phyloP scores from a whole-genome alignment of 2,797 vertebrate genomes.

The Toxotes lorentzi region DNA sequence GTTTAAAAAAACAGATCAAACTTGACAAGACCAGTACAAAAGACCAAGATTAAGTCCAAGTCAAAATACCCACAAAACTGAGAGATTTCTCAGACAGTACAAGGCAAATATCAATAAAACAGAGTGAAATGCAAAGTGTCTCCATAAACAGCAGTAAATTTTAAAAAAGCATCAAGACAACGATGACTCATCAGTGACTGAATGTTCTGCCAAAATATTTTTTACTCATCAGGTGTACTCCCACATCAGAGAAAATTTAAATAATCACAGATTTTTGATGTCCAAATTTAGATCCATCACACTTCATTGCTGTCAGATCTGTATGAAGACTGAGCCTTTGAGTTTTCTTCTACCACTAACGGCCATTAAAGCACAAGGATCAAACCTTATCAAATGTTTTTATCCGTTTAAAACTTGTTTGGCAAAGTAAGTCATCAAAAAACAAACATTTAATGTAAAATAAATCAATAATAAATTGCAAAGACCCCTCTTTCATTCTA shows the following conservation, averaged over 20 bases:
- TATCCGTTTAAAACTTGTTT: neutral
- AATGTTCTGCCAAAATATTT: conserved; percentile 19
- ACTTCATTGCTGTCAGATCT: conserved; percentile 27
- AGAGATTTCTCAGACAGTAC: neutral
- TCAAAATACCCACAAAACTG: neutral
- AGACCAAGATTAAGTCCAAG: no score
- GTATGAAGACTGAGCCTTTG: neutral
- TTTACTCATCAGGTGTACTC: conserved; percentile 30
- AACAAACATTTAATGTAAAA: neutral
- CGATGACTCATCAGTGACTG: conserved; percentile 43
- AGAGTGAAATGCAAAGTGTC: neutral
- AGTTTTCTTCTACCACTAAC: neutral
- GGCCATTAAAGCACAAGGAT: neutral
- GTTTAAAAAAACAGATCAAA: no score
- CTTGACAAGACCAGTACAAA: no score
- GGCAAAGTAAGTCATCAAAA: neutral
- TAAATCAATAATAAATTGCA: no score
- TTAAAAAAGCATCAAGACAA: conserved; percentile 23
- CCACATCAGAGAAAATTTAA: conserved; percentile 26
- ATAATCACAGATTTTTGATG: conserved; percentile 29
- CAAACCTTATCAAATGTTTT: conserved; percentile 1
- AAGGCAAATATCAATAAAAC: neutral
- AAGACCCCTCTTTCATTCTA: no score
- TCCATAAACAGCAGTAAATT: conserved; percentile 10
- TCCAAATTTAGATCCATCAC: conserved; percentile 16